Evolutionary conservation across 2,113 vertebrate genomes (phyloP).

Genomic region (Cervus canadensis): DNA sequence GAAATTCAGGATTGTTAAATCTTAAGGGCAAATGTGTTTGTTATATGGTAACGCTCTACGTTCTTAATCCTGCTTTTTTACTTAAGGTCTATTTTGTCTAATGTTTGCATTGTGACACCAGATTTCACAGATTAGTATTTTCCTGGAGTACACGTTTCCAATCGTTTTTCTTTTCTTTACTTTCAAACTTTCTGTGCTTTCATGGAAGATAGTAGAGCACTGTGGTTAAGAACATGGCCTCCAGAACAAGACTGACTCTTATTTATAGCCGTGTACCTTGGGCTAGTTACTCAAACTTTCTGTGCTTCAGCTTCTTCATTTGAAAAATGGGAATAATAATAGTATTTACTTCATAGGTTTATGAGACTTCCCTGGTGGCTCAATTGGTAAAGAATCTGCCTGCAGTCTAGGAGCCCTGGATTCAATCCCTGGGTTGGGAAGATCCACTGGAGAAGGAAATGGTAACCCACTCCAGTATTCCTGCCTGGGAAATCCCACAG

Average conservation of each 20-base stretch:
- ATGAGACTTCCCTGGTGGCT: not conserved
- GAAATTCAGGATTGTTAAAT: not conserved
- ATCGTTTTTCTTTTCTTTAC: not conserved
- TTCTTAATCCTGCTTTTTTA: not conserved
- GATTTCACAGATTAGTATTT: not conserved
- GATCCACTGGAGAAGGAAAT: not conserved
- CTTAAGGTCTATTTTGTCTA: not conserved
- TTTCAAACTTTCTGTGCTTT: not conserved
- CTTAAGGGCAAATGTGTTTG: not conserved
- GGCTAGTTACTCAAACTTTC: not conserved
- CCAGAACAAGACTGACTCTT: not conserved
- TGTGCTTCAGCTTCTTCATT: not conserved
- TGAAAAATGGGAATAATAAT: not conserved
- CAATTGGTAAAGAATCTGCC: not conserved
- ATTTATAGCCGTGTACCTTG: not conserved
- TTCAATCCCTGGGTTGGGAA: not conserved
- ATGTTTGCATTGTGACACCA: not conserved
- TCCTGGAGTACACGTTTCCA: not conserved
- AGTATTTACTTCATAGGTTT: not conserved
- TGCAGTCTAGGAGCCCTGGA: not conserved
- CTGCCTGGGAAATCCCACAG: not conserved
- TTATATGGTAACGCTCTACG: not conserved
- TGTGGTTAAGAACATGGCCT: not conserved
- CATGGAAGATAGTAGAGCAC: not conserved
- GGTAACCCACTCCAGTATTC: not conserved